These are phyloP conservation scores for Herminia tarsipennalis DNA, from an alignment of 2,888 invertebrate species.

Conservation along the genomic window DNA sequence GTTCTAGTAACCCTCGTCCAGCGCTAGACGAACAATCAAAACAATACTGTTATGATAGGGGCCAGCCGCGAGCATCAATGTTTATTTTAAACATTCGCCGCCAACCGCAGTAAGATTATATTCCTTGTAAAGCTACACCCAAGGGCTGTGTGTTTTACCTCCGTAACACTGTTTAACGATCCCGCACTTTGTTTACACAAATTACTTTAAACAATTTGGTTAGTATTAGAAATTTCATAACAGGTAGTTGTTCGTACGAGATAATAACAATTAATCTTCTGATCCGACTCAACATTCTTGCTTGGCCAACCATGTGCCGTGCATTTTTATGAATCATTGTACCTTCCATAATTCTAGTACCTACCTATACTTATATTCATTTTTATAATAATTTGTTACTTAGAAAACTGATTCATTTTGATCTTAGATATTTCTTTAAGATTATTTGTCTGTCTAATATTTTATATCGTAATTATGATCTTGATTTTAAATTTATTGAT, in stretches of 20 bases:
- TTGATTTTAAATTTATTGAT: too few species aligned
- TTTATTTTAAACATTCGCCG: constrained; percentile 78
- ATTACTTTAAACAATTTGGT: constrained; percentile 46
- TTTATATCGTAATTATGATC: too few species aligned
- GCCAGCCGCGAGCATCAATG: constrained; percentile 57
- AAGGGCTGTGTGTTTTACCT: constrained; percentile 54
- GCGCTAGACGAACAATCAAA: constrained; percentile 66
- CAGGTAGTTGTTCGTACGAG: constrained; percentile 26
- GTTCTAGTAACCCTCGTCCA: constrained; percentile 39
- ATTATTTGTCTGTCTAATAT: too few species aligned
- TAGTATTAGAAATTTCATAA: constrained; percentile 38
- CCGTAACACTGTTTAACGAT: constrained; percentile 55
- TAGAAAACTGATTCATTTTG: too few species aligned
- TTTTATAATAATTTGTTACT: too few species aligned
- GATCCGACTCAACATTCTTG: constrained; percentile 20
- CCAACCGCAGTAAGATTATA: constrained; percentile 64
- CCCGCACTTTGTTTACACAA: constrained; percentile 48
- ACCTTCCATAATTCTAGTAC: too few species aligned
- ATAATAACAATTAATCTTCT: constrained; percentile 39
- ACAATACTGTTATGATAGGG: constrained; percentile 82
- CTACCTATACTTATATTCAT: too few species aligned
- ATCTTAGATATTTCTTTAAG: too few species aligned
- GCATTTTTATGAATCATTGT: constrained; percentile 30
- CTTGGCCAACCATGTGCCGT: not conserved
- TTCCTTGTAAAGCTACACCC: constrained; percentile 66